phyloP scores from a whole-genome alignment of 1,140 invertebrate species.

The Drosophila neocordata region DNA sequence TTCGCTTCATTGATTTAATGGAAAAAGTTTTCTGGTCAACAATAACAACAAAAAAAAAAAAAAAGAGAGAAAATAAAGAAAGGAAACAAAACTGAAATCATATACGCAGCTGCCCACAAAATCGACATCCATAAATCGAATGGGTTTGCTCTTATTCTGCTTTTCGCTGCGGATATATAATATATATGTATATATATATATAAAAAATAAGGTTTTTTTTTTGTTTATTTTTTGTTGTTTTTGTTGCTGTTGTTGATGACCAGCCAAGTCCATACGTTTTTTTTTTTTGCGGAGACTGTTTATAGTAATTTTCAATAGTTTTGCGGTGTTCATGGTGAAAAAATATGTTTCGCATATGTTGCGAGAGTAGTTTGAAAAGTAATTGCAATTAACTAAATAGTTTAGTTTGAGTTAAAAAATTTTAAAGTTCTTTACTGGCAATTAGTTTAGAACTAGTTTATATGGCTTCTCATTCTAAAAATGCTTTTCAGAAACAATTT shows the following conservation, averaged over 20 bases:
- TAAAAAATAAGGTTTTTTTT: not conserved
- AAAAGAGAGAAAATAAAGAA: not conserved
- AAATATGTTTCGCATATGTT: slow-evolving; percentile 61
- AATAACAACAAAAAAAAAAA: slow-evolving; percentile 7
- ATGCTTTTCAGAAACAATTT: no score
- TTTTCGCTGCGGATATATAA: slow-evolving; percentile 43
- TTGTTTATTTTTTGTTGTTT: slow-evolving; percentile 13
- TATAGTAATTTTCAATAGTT: slow-evolving; percentile 77
- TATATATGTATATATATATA: slow-evolving; percentile 6
- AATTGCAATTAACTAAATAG: not conserved
- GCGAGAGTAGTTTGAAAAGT: not conserved
- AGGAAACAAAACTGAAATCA: not conserved
- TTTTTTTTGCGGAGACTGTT: slow-evolving; percentile 45
- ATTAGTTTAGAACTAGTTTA: no score
- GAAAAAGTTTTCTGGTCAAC: slow-evolving; percentile 66
- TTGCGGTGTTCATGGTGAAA: slow-evolving; percentile 67
- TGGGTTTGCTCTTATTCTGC: slow-evolving; percentile 17
- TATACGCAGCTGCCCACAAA: slow-evolving; percentile 37
- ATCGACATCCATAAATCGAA: slow-evolving; percentile 68
- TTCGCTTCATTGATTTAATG: slow-evolving; percentile 79
- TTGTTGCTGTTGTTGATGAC: slow-evolving; percentile 30
- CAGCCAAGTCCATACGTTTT: slow-evolving; percentile 48
- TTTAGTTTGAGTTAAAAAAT: not conserved
- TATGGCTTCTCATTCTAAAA: no score
- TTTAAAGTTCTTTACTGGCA: no score